Percentiles rank a stretch among this genome's conserved stretches.
Evolutionary conservation across 35 echinoderm and acorn worm genomes (phyloP).

Genomic region (Ptychodera flava): DNA sequence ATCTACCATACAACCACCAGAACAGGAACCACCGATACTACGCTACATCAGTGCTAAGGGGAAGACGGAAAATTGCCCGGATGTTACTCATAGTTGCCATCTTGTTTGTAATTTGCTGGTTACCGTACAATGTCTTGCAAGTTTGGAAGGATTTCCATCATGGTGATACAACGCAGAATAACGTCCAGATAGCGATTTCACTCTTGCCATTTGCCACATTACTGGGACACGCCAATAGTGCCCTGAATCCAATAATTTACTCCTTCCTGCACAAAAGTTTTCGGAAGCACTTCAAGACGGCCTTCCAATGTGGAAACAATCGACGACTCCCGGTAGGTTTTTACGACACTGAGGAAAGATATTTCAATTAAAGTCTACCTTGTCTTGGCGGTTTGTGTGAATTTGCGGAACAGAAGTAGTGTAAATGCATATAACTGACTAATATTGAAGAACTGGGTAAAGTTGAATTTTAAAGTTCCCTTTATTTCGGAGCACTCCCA

Average conservation of each 20-base stretch:
- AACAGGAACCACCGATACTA: neutral
- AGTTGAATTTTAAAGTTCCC: too few relatives aligned
- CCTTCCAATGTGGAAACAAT: neutral
- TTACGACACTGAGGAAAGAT: neutral
- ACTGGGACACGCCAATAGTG: neutral
- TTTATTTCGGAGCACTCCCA: too few relatives aligned
- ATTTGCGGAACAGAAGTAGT: neutral
- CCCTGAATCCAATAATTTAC: neutral
- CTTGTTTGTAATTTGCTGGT: neutral
- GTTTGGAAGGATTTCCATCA: neutral
- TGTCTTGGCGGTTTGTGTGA: neutral
- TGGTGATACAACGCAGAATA: neutral
- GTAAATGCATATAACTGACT: neutral
- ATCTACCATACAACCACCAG: neutral
- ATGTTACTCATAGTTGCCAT: neutral
- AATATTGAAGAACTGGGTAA: too few relatives aligned
- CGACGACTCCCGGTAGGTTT: neutral
- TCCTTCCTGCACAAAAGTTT: neutral
- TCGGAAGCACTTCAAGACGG: neutral
- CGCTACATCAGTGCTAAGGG: neutral
- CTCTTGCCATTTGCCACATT: neutral
- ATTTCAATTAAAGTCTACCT: neutral
- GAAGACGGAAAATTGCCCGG: neutral
- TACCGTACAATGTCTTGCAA: neutral
- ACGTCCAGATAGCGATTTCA: neutral